A percentile compares a stretch with the other conserved stretches of the same genome.
Conservation (phyloP, 2,797 vertebrate genomes). For the Scomberomorus guttatus region DNA sequence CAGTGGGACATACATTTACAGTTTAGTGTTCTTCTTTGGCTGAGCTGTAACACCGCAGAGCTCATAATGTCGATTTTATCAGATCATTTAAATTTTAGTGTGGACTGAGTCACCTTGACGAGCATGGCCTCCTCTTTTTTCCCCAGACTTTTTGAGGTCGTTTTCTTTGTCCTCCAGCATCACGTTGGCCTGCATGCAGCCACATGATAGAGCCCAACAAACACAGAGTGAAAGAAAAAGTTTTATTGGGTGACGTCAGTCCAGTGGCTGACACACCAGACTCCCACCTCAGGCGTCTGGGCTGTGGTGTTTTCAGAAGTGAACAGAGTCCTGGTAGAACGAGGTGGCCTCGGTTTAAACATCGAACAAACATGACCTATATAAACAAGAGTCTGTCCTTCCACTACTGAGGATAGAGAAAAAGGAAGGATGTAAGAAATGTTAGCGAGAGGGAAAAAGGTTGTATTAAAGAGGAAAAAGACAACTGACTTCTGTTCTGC, state of each 20-base stretch:
- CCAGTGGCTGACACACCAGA: slow-evolving; percentile 15
- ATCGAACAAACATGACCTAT: slow-evolving; percentile 77
- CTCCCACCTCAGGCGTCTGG: slow-evolving; percentile 15
- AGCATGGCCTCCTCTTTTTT: slow-evolving; percentile 88
- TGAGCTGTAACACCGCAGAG: slow-evolving; percentile 9
- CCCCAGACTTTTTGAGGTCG: slow-evolving; percentile 82
- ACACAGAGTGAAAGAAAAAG: slow-evolving; percentile 16
- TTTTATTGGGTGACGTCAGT: slow-evolving; percentile 36
- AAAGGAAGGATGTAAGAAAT: not conserved
- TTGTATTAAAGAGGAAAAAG: not conserved
- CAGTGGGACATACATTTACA: slow-evolving; percentile 14
- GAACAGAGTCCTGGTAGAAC: slow-evolving; percentile 74
- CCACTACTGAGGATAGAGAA: slow-evolving; percentile 77
- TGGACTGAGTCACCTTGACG: slow-evolving; percentile 85
- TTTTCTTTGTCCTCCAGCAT: slow-evolving; percentile 87
- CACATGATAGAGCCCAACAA: slow-evolving; percentile 73
- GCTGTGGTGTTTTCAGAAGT: slow-evolving; percentile 89
- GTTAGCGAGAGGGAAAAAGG: too few species aligned
- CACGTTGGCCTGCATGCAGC: slow-evolving; percentile 84
- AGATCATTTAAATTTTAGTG: slow-evolving; percentile 27
- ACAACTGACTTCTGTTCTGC: too few species aligned
- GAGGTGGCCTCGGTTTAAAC: slow-evolving; percentile 30
- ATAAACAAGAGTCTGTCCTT: slow-evolving; percentile 80
- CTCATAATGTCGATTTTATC: slow-evolving; percentile 22
- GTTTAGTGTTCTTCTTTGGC: slow-evolving; percentile 46